Base-by-base conservation (phyloP, 1,140 invertebrate genomes). In the Drosophila malerkotliana region DNA sequence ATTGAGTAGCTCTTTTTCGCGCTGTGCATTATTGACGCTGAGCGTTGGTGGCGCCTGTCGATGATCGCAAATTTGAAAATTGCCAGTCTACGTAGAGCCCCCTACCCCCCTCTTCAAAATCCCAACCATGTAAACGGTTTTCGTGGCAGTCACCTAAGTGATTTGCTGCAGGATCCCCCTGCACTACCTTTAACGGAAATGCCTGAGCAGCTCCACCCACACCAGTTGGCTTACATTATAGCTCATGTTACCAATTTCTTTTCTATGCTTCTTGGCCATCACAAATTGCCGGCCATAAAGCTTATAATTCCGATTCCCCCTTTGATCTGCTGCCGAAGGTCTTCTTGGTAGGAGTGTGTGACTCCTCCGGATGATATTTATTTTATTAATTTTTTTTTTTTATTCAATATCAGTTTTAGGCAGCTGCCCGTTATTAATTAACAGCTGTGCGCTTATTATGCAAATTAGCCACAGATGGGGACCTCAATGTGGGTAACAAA, bases 381-480 rank as follows among this genome's bases (percentile, higher is more conserved):
- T 47, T 47, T 53, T 21, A 52, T 61, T 60, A 53, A 24, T 49
- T 39, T 54, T 60, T 10, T 45, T 67, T 60, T 61, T 28, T 45
- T 44, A 39, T 77, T 64, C 52, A 52, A 48, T 55, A 57, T 63
- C 44, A 32, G 14, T 54, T 59, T 37, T 30, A 18, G 63, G 49
- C 80, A 77, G 81, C 63, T 80, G 81, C 54, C 72, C 71, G 74
- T 88, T 87, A 88, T 82, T 87, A 88, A 88, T 87, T 82, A 87
- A 88, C 82, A 87, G 83, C 82, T 88, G 82, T 79, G 83, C 79
- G 82, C 79, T 72, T 87, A 79, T 76, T 87, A 88, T 87, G 83
- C 75, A 87, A 88, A 87, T 88, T 67, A 45, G 72, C 63, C 63
- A 77, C 81, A 77, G 74, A 82, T 78, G 82, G 67, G 63, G 52